These are phyloP conservation scores for Sylvicola cinctus DNA, from an alignment of 2,888 invertebrate genomes.

Conservation along the genomic window DNA sequence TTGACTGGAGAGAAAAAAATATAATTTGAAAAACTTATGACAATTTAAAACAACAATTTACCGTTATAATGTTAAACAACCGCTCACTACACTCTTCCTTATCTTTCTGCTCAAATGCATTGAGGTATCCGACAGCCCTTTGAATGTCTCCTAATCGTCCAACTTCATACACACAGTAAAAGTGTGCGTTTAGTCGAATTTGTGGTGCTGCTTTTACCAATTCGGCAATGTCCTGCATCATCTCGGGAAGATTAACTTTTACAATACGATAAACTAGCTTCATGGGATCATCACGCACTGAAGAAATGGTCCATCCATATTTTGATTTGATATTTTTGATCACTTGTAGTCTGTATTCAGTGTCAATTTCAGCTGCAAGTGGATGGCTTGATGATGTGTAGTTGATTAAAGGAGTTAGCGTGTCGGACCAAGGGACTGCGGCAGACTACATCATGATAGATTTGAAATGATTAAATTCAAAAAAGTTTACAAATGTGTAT, in stretches of 20 bases:
- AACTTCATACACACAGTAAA: slow-evolving; percentile 21
- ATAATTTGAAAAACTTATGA: background rate
- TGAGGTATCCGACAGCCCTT: slow-evolving; percentile 16
- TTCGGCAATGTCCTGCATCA: slow-evolving; percentile 19
- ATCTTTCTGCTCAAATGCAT: slow-evolving; percentile 10
- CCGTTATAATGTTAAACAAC: too few relatives aligned
- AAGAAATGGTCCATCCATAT: slow-evolving; percentile 22
- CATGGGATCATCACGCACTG: slow-evolving; percentile 14
- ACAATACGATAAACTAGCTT: slow-evolving; percentile 21
- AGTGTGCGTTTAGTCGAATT: slow-evolving; percentile 17
- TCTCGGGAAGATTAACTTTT: slow-evolving; percentile 19
- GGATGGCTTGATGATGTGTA: slow-evolving; percentile 22
- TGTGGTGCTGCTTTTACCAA: slow-evolving; percentile 19
- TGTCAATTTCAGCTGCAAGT: slow-evolving; percentile 18
- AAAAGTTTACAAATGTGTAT: background rate
- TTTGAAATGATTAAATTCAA: background rate
- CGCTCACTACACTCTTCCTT: too few relatives aligned
- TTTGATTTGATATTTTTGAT: slow-evolving; percentile 24
- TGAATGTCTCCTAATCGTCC: slow-evolving; percentile 18
- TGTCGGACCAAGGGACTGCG: slow-evolving; percentile 23
- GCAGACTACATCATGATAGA: slow-evolving; percentile 12
- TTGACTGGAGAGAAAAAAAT: too few relatives aligned
- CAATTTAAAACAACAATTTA: too few relatives aligned
- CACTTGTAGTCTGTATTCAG: slow-evolving; percentile 21
- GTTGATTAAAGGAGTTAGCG: slow-evolving; percentile 16